These are phyloP conservation scores for Phyto melanocephala DNA, from an alignment of 2,888 invertebrate species.

Conservation along the genomic window DNA sequence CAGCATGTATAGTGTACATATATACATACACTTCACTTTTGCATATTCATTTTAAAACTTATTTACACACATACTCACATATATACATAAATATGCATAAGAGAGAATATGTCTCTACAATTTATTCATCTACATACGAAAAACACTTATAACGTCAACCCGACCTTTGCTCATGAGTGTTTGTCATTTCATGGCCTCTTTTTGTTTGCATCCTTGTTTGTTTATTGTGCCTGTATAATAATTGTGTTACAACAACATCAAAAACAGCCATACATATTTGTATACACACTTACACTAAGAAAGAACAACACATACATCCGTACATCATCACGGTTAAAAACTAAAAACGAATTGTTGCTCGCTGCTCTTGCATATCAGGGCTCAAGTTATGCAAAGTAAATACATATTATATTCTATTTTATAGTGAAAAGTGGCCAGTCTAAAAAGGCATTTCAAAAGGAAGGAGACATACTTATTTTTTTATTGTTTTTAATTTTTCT, in stretches of 20 bases:
- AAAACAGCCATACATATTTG: neutral
- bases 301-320: neutral
- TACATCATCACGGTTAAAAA: conserved; percentile 15
- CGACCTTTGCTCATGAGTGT: conserved; percentile 62
- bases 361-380: conserved; percentile 11
- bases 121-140: neutral
- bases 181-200: conserved; percentile 64
- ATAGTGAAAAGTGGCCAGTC: neutral
- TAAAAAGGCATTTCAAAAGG: neutral
- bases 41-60: conserved; percentile 1
- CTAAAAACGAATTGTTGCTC: conserved; percentile 40
- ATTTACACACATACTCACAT: neutral
- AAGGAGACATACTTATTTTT: no score
- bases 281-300: conserved; percentile 6
- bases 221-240: conserved; percentile 58
- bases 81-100: neutral
- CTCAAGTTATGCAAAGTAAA: conserved; percentile 50
- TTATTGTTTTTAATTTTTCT: no score
- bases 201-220: conserved; percentile 55
- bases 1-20: neutral
- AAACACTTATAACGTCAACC: conserved; percentile 50
- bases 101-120: neutral
- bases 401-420: conserved; percentile 7
- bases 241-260: conserved; percentile 48
- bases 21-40: conserved; percentile 29